Conservation (phyloP, 1,140 invertebrate genomes). For the Scaptomyza hsui region DNA sequence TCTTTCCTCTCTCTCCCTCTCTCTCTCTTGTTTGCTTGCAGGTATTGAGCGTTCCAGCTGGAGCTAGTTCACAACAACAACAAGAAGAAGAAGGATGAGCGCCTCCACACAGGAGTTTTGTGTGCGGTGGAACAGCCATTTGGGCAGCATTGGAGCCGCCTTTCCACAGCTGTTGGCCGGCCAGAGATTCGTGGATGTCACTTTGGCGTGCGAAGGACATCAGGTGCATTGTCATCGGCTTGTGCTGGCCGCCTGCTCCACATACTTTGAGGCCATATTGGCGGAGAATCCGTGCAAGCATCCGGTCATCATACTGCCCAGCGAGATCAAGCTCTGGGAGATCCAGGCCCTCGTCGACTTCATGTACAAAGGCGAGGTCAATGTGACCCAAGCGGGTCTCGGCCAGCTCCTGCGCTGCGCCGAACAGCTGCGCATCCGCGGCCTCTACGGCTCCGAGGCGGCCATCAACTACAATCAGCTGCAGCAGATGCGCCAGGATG, state of each 20-base stretch:
- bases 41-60: background rate
- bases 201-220: slow-evolving; percentile 93
- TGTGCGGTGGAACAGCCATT: slow-evolving; percentile 91
- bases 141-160: slow-evolving; percentile 82
- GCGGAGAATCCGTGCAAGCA: slow-evolving; percentile 93
- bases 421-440: slow-evolving; percentile 91
- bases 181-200: slow-evolving; percentile 96
- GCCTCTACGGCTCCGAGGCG: slow-evolving; percentile 85
- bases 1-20: too few species aligned
- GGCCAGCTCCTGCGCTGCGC: slow-evolving; percentile 91
- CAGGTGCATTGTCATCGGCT: slow-evolving; percentile 95
- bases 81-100: slow-evolving; percentile 76
- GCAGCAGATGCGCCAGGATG: slow-evolving; percentile 54
- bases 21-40: background rate
- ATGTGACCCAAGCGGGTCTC: slow-evolving; percentile 92
- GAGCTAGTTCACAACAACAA: background rate
- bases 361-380: slow-evolving; percentile 94
- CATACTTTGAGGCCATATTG: slow-evolving; percentile 91
- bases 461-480: slow-evolving; percentile 82
- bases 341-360: slow-evolving; percentile 93
- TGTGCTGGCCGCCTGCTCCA: slow-evolving; percentile 92
- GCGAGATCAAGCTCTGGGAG: slow-evolving; percentile 88
- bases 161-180: slow-evolving; percentile 88
- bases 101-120: slow-evolving; percentile 89
- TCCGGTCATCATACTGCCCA: slow-evolving; percentile 93